Base-by-base conservation (phyloP, 2,888 invertebrate genomes). In the Athalia cordata region DNA sequence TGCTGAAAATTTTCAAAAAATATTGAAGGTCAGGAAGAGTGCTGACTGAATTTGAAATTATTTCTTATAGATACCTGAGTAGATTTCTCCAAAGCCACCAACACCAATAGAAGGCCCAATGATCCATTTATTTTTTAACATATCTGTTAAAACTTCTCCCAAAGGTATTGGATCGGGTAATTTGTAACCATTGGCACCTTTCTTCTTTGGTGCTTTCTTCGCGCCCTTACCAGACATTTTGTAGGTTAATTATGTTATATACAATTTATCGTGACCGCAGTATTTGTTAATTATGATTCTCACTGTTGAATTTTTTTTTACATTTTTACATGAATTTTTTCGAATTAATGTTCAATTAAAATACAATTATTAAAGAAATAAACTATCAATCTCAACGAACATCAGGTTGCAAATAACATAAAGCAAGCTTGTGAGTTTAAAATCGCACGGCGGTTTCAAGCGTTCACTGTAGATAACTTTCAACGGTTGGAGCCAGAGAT, bases 61-160 rank as follows among this genome's bases (percentile, higher is more conserved):
- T 11, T 57, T 47, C 29, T 5, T n/a, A 55, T 92, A 93, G 90
- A 94, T 94, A 62, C 96, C 97, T 0, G 95, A 93, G 89, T 98
- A 98, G 84, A 98, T 97, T 89, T 97, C 96, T 0, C 98, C 98
- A 89, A 98, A 98, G 9, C 98, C 98, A 0, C 98, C 98, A 78
- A 94, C 92, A 0, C 98, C 98, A 80, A 98, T 96, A 0, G 97
- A 95, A 11, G 94, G 93, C 0, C 98, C 98, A 79, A 98, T 92
- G 82, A 93, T 93, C 98, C 98, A 99, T 87, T 94, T 92, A 81
- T 94, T 94, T 87, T 97, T 96, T 9, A 91, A 89, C 52, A 95
- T 89, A 90, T 98, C 97, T 59, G 92, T 93, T 59, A 99, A 91
- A 77, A 97, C 90, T 89, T 95, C 95, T 6, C 97, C 98, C 68